These are phyloP conservation scores for Esox niger DNA, from an alignment of 2,113 vertebrate genomes.

Conservation along the genomic window DNA sequence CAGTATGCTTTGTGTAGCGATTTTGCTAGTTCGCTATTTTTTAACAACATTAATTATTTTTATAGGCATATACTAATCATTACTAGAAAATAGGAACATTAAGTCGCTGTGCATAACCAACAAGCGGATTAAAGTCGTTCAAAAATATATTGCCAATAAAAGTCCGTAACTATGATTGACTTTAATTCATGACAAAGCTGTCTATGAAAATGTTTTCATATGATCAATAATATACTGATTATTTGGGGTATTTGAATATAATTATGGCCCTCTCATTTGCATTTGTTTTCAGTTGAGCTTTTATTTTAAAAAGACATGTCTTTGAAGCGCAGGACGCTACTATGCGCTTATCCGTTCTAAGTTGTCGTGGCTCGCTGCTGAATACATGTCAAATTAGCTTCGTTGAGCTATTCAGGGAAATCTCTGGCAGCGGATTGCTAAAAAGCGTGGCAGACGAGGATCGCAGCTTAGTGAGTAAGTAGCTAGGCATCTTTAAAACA, in stretches of 20 bases:
- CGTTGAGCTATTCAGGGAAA: conserved; percentile 57
- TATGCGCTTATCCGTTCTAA: not conserved
- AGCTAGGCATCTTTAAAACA: conserved; percentile 1
- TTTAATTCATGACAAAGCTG: too few species aligned
- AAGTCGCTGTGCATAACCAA: not conserved
- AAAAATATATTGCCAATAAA: not conserved
- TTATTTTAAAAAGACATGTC: conserved; percentile 54
- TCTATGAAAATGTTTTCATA: not conserved
- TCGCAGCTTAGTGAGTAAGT: conserved; percentile 64
- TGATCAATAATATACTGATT: not conserved
- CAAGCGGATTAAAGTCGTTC: not conserved
- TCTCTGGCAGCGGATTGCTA: conserved; percentile 48
- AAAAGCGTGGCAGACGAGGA: conserved; percentile 43
- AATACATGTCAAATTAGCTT: conserved; percentile 59
- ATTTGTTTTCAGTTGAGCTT: conserved; percentile 20
- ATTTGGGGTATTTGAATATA: not conserved
- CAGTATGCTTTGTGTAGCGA: too few species aligned
- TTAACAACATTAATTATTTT: too few species aligned
- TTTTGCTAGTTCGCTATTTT: too few species aligned
- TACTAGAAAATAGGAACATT: not conserved
- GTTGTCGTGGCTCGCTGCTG: conserved; percentile 56
- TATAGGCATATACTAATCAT: not conserved
- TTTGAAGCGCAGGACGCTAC: not conserved
- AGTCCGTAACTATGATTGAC: not conserved
- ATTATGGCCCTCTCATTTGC: too few species aligned